phyloP scores from a whole-genome alignment of 2,113 vertebrate genomes.

The Ictidomys tridecemlineatus region DNA sequence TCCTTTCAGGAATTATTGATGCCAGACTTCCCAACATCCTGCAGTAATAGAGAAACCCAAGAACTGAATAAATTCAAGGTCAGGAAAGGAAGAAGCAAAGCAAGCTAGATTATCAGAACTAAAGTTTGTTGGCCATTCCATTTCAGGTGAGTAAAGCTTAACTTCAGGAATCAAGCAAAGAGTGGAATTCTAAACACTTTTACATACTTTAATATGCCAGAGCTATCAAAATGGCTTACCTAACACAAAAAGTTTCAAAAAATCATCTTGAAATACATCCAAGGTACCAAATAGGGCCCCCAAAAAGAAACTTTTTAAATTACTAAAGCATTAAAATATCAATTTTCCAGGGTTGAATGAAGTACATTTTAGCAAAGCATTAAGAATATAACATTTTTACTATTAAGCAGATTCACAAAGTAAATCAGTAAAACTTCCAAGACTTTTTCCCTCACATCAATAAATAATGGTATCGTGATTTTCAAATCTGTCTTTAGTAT shows the following conservation, averaged over 20 bases:
- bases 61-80: not conserved
- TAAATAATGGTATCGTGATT: not conserved
- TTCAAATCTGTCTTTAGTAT: not conserved
- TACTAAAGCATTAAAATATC: conserved; percentile 44
- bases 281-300: not conserved
- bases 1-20: conserved; percentile 98
- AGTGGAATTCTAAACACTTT: conserved; percentile 30
- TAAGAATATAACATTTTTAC: not conserved
- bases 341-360: conserved; percentile 50
- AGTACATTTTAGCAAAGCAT: conserved; percentile 45
- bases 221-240: conserved; percentile 13
- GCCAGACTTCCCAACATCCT: conserved; percentile 99
- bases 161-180: not conserved
- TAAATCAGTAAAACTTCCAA: not conserved
- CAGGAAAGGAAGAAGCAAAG: not conserved
- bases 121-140: not conserved
- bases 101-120: not conserved
- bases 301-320: conserved; percentile 54
- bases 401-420: conserved; percentile 24
- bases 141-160: conserved; percentile 3
- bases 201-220: not conserved
- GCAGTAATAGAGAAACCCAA: conserved; percentile 53
- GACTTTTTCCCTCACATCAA: not conserved
- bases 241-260: not conserved
- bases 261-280: conserved; percentile 32